Evolutionary conservation across 2,797 vertebrate species (phyloP), one percentile per base, ranked within the genome.

Genomic region (Capromys pilorides): DNA sequence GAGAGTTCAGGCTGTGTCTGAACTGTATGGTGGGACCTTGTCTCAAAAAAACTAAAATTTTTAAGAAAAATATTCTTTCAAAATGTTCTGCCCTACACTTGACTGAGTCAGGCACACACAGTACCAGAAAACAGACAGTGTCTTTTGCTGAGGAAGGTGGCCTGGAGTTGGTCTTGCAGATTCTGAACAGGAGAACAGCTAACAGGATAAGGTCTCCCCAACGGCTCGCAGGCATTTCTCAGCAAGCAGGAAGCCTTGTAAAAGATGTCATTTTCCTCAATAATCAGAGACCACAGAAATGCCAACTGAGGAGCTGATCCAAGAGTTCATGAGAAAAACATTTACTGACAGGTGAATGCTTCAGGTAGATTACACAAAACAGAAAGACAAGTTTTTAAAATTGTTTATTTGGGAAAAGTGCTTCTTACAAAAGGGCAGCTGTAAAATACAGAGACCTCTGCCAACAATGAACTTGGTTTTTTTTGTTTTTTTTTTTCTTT

Each of bases 351-450:
- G 0, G 36, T 71, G 88, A 62, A 9, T 61, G 45, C 22, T 93
- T 94, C 22, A 5, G 49, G 75, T 64, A 66, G 45, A 61, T 39
- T 28, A 86, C 94, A 97, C 54, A 97, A 61, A 90, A 82, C 90
- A 91, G 92, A 88, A 83, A 92, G 90, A 66, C 96, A 95, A 19
- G 14, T 5, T 85, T 81, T 95, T 93, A 90, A 6, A 49, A 96
- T 90, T 84, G 61, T 98, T 98, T 98, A 98, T 98, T 98, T 98
- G 98, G 98, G 98, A 98, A 98, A 98, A 98, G 98, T 98, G 98
- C 98, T 98, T 98, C 98, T 98, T 98, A 98, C 98, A 98, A 98
- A 98, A 98, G 98, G 97, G 98, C 98, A 98, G 98, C 98, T 98
- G 98, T 97, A 98, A 98, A 98, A 98, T 98, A 98, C 98, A 97